A percentile compares a stretch with the other conserved stretches of the same genome.
Evolutionary conservation across 1,140 invertebrate genomes (phyloP).

Genomic region (Rhizoglyphus robini): DNA sequence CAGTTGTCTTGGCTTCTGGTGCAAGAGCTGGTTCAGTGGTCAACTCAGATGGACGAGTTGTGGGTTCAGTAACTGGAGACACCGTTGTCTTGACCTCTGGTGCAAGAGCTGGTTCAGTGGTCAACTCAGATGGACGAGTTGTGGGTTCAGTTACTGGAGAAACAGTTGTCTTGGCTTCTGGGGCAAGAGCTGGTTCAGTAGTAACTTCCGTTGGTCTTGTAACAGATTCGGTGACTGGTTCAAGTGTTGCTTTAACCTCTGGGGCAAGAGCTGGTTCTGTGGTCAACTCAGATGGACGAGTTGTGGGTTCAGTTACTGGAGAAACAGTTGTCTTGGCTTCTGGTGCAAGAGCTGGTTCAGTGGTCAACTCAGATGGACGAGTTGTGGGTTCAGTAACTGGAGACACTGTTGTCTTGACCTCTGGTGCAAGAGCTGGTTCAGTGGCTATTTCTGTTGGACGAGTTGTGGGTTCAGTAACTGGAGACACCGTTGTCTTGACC

Average conservation of each 20-base stretch:
- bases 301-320: constrained; percentile 4
- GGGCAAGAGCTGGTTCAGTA: too few species aligned
- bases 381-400: too few species aligned
- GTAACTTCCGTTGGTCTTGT: too few species aligned
- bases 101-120: constrained; percentile 25
- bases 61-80: background rate
- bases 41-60: background rate
- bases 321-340: background rate
- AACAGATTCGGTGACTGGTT: background rate
- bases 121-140: background rate
- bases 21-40: background rate
- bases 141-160: background rate
- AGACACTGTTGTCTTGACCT: too few species aligned
- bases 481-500: too few species aligned
- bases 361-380: background rate
- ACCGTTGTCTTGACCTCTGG: too few species aligned
- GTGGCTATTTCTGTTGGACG: too few species aligned
- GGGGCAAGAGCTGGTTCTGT: too few species aligned
- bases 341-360: background rate
- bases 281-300: background rate
- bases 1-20: background rate
- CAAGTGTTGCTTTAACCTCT: background rate
- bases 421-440: too few species aligned
- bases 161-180: background rate
- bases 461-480: too few species aligned